Evolutionary conservation across 2,888 invertebrate genomes (phyloP).

Genomic region (Polyommatus icarus): DNA sequence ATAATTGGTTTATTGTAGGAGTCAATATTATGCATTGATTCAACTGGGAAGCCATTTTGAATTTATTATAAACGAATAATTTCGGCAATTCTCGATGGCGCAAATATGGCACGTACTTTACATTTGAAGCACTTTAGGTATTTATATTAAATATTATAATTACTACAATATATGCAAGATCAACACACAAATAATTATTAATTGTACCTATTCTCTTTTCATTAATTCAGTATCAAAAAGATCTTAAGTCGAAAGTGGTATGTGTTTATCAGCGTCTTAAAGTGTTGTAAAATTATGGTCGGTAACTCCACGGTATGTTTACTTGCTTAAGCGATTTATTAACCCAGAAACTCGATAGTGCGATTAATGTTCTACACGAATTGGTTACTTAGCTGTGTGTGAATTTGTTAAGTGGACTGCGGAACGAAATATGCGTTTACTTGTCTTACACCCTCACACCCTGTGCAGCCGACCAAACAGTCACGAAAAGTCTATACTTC

Average conservation of each 20-base stretch:
- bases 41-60: neutral
- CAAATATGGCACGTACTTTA: neutral
- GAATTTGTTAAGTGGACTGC: conserved; percentile 22
- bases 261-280: conserved; percentile 22
- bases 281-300: conserved; percentile 32
- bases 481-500: no score
- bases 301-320: conserved; percentile 28
- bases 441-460: no score
- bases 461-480: no score
- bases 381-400: conserved; percentile 30
- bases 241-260: conserved; percentile 9
- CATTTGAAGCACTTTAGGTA: no score
- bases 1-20: conserved; percentile 31
- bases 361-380: conserved; percentile 29
- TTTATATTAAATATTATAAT: no score
- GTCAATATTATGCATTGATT: conserved; percentile 24
- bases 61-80: neutral
- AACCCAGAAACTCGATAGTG: conserved; percentile 25
- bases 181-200: neutral
- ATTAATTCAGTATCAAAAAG: neutral
- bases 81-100: neutral
- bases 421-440: neutral
- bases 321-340: conserved; percentile 30
- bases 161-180: no score
- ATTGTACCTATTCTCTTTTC: neutral